Percentiles rank a stretch among this genome's conserved stretches.
Conservation (phyloP, 2,113 vertebrate species). For the Gallinago media region DNA sequence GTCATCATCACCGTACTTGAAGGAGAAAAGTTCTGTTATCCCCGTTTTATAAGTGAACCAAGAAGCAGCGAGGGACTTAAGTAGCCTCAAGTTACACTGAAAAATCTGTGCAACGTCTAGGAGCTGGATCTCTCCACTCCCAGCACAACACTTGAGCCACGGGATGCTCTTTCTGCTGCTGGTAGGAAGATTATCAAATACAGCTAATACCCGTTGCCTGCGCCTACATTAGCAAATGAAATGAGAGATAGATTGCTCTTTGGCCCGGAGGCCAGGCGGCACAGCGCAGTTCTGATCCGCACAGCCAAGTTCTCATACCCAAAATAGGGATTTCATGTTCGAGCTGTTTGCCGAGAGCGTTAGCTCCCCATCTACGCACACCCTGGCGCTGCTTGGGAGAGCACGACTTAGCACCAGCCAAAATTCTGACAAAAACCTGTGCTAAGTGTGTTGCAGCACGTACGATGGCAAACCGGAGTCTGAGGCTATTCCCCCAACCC, state of each 20-base stretch:
- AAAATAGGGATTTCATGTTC: background rate
- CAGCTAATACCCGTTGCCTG: background rate
- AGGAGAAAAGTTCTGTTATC: background rate
- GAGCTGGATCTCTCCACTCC: background rate
- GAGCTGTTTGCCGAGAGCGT: background rate
- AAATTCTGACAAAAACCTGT: constrained; percentile 27
- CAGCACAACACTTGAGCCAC: background rate
- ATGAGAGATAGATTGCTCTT: background rate
- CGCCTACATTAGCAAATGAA: background rate
- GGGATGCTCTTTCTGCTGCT: background rate
- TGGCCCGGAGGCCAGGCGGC: background rate
- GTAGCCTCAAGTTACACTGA: background rate
- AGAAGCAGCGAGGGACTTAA: background rate
- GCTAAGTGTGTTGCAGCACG: background rate
- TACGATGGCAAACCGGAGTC: background rate
- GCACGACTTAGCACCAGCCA: background rate
- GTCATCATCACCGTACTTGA: background rate
- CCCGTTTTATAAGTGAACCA: background rate
- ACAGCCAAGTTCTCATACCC: background rate
- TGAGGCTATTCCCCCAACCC: background rate
- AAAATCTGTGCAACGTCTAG: background rate
- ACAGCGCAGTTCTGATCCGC: rapidly evolving
- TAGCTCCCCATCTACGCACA: background rate
- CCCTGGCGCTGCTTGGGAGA: background rate
- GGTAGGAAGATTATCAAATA: background rate